phyloP scores from a whole-genome alignment of 2,113 vertebrate species.

The Nematolebias whitei region DNA sequence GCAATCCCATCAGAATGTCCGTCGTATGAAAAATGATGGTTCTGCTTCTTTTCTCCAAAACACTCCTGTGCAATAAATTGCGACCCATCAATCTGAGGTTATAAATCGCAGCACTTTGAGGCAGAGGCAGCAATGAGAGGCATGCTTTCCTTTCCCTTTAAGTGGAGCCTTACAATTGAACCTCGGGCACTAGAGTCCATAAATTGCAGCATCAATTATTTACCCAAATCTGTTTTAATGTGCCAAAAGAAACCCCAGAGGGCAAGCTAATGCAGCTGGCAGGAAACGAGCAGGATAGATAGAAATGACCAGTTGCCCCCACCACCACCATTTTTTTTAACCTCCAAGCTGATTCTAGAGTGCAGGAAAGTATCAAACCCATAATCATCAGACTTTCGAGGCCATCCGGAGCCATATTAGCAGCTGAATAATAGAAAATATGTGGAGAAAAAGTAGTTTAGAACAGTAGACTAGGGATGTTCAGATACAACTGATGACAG shows the following conservation, averaged over 20 bases:
- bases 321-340: constrained; percentile 12
- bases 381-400: constrained; percentile 44
- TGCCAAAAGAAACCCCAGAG: constrained; percentile 76
- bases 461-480: constrained; percentile 20
- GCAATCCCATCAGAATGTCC: constrained; percentile 59
- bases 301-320: constrained; percentile 66
- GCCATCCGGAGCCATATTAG: constrained; percentile 53
- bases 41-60: constrained; percentile 39
- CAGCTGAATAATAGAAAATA: constrained; percentile 66
- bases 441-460: constrained; percentile 64
- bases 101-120: constrained; percentile 66
- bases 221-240: constrained; percentile 79
- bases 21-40: constrained; percentile 56
- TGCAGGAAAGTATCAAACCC: constrained; percentile 65
- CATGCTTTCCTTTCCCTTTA: constrained; percentile 74
- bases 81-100: constrained; percentile 49
- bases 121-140: constrained; percentile 52
- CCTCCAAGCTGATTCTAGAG: constrained; percentile 32
- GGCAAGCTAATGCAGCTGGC: constrained; percentile 75
- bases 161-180: constrained; percentile 74
- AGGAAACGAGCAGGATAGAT: constrained; percentile 71
- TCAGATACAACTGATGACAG: constrained; percentile 51
- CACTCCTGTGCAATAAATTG: constrained; percentile 56
- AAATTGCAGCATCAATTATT: constrained; percentile 80
- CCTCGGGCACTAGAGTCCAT: constrained; percentile 73